Evolutionary conservation across 2,797 vertebrate species (phyloP).

Genomic region (Pangasius krempfi): DNA sequence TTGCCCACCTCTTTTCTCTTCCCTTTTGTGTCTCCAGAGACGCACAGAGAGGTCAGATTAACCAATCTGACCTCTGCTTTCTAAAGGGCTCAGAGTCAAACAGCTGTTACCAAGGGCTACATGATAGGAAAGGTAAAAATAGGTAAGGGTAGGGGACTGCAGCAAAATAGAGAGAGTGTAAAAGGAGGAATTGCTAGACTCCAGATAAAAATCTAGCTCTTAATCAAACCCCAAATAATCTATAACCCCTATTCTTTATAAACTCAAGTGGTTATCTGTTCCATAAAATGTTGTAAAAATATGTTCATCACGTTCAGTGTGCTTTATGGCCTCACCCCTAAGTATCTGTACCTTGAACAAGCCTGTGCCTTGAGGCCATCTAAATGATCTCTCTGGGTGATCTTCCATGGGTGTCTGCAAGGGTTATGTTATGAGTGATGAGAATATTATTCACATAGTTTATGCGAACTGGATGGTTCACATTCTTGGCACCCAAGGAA

Average conservation of each 20-base stretch:
- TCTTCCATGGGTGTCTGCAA: background rate
- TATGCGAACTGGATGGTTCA: background rate
- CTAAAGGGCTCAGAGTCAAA: background rate
- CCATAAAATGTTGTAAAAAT: background rate
- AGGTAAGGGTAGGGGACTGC: background rate
- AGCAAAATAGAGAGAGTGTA: background rate
- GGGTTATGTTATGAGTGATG: background rate
- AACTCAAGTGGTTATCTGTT: background rate
- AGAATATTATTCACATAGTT: background rate
- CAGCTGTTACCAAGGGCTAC: background rate
- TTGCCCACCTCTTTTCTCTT: conserved; percentile 2
- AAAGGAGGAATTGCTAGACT: background rate
- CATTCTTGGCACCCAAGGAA: background rate
- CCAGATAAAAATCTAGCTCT: background rate
- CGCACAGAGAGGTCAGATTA: background rate
- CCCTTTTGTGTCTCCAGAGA: background rate
- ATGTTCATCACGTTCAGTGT: background rate
- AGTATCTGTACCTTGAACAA: background rate
- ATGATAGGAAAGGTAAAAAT: background rate
- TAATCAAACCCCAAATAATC: background rate
- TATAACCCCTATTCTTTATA: background rate
- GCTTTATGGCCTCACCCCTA: background rate
- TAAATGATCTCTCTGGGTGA: background rate
- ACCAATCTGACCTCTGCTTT: background rate
- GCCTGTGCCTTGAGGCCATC: background rate